Evolutionary conservation across 2,797 vertebrate species (phyloP).

Genomic region (Pseudochaenichthys georgianus): DNA sequence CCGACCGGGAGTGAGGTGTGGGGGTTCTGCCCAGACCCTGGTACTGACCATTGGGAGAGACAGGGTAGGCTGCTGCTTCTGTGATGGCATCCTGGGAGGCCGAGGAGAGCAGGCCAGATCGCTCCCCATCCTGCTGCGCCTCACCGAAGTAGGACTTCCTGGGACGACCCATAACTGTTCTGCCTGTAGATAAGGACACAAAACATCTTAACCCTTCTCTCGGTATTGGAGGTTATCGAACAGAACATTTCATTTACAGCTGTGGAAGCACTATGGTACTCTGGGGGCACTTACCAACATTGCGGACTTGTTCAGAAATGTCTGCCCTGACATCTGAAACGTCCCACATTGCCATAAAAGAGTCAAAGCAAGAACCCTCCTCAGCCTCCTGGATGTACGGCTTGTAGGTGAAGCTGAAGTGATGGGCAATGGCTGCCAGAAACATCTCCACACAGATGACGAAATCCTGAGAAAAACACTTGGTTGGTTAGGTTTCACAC

Average conservation of each 20-base stretch:
- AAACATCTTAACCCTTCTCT: not conserved
- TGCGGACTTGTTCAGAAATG: constrained; percentile 97
- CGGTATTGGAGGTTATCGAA: not conserved
- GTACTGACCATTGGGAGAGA: constrained; percentile 91
- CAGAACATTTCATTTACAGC: not conserved
- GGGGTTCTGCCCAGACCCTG: constrained; percentile 93
- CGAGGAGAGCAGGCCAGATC: constrained; percentile 93
- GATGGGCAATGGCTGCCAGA: constrained; percentile 95
- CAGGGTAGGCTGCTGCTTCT: constrained; percentile 87
- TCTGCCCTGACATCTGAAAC: constrained; percentile 96
- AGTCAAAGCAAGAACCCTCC: constrained; percentile 97
- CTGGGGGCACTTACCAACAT: constrained; percentile 91
- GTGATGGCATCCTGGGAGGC: constrained; percentile 89
- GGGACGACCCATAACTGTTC: constrained; percentile 94
- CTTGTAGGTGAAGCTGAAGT: constrained; percentile 97
- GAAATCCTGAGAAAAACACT: constrained; percentile 88
- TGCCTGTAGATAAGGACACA: constrained; percentile 81
- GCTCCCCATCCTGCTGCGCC: constrained; percentile 90
- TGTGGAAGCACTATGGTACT: not conserved
- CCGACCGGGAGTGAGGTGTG: constrained; percentile 89
- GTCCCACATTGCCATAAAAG: constrained; percentile 99
- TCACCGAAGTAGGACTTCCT: constrained; percentile 91
- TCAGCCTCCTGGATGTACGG: constrained; percentile 97
- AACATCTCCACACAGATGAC: constrained; percentile 99
- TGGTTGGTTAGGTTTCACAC: not conserved